phyloP scores from a whole-genome alignment of 2,888 invertebrate genomes.

The Metacarcinus magister region DNA sequence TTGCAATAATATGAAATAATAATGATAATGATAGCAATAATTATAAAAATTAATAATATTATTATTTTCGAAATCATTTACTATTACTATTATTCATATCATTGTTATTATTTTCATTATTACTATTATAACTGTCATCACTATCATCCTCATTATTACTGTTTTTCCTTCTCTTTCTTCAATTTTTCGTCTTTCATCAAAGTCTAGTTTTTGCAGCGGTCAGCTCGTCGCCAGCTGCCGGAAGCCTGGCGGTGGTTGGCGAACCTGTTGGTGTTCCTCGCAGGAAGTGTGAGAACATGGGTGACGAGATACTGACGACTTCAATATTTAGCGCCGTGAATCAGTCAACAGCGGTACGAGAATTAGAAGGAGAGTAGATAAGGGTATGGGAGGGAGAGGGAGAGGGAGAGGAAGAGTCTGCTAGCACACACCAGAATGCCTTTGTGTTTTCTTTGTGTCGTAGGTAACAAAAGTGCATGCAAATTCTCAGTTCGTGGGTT shows the following conservation, averaged over 20 bases:
- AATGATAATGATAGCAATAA: background rate
- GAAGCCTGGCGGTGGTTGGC: background rate
- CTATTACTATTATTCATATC: background rate
- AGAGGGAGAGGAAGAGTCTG: background rate
- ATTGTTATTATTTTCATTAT: background rate
- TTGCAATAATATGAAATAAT: background rate
- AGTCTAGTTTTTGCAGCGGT: background rate
- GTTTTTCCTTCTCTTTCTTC: background rate
- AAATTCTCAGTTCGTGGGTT: background rate
- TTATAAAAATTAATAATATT: conserved; percentile 6
- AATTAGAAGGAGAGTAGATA: background rate
- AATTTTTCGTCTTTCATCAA: background rate
- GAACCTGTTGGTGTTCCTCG: background rate
- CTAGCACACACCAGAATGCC: background rate
- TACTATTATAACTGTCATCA: background rate
- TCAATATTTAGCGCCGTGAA: conserved; percentile 5
- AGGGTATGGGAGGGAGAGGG: background rate
- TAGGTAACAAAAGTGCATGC: background rate
- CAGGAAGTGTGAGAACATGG: conserved; percentile 30
- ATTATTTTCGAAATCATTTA: background rate
- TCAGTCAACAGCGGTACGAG: background rate
- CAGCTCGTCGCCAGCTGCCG: conserved; percentile 33
- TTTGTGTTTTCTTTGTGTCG: background rate
- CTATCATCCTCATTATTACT: background rate
- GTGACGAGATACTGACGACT: background rate